These are phyloP conservation scores for Cinclus cinclus DNA, from an alignment of 2,113 vertebrate genomes.

Conservation along the genomic window DNA sequence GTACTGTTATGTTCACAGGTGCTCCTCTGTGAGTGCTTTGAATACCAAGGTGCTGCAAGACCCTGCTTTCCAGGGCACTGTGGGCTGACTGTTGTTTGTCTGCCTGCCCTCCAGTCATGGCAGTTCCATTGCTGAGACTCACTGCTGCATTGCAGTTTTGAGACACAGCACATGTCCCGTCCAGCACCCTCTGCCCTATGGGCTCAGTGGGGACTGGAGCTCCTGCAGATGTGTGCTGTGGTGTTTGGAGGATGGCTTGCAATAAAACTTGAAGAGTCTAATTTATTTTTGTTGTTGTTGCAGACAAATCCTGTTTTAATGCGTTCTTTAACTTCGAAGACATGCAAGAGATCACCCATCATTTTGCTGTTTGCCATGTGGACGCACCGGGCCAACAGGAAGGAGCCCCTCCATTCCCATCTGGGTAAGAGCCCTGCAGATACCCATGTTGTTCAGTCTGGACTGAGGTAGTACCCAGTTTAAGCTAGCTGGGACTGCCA, in stretches of 20 bases:
- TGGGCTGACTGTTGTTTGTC: neutral
- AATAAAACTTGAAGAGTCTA: neutral
- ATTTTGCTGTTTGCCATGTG: slow-evolving; percentile 93
- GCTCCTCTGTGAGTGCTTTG: neutral
- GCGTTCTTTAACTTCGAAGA: slow-evolving; percentile 97
- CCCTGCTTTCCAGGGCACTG: neutral
- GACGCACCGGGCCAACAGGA: slow-evolving; percentile 95
- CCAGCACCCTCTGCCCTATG: neutral
- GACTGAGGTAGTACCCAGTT: neutral
- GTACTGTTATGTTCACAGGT: neutral
- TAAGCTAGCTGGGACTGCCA: neutral
- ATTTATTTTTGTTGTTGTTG: slow-evolving; percentile 18
- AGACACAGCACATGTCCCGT: neutral
- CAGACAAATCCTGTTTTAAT: slow-evolving; percentile 99
- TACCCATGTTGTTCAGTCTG: neutral
- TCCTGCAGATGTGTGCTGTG: rapidly evolving
- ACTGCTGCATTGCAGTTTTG: neutral
- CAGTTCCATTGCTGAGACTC: neutral
- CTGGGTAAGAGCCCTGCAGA: slow-evolving; percentile 77
- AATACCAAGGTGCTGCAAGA: neutral
- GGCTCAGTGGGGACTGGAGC: neutral
- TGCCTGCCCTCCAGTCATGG: neutral
- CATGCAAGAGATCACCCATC: slow-evolving; percentile 95
- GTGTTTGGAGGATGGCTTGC: neutral
- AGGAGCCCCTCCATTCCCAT: slow-evolving; percentile 86